These are phyloP conservation scores for Philhelius pedissequus DNA, from an alignment of 2,888 invertebrate genomes.

Conservation along the genomic window DNA sequence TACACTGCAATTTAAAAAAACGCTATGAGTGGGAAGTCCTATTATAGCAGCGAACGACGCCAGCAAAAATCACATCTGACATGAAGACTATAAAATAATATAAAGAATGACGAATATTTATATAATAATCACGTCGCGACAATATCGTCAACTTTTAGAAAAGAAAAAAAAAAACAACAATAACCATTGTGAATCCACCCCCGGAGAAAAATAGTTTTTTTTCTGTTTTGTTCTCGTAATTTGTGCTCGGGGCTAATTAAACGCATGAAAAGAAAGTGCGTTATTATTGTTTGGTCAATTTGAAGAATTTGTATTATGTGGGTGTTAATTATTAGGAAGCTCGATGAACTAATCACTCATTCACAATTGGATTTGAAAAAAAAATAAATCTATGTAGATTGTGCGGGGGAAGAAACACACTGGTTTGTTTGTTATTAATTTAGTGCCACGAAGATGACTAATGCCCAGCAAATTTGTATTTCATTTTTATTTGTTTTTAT, in stretches of 20 bases:
- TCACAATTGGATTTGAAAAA: constrained; percentile 24
- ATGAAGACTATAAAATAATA: constrained; percentile 31
- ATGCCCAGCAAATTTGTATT: neutral
- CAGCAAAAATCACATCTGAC: neutral
- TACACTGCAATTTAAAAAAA: neutral
- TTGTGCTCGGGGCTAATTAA: constrained; percentile 23
- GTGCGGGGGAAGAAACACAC: neutral
- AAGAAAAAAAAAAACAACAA: neutral
- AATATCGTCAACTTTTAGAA: constrained; percentile 13
- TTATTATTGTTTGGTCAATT: constrained; percentile 18
- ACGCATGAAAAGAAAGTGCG: constrained; percentile 12
- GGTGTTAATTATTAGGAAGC: neutral
- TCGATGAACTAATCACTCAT: constrained; percentile 51
- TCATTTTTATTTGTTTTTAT: too few relatives aligned
- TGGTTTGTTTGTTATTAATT: neutral
- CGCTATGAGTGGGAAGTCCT: constrained; percentile 31
- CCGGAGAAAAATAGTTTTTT: neutral
- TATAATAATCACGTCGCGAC: neutral
- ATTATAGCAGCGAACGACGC: constrained; percentile 11
- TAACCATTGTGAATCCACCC: neutral
- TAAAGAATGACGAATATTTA: constrained; percentile 31
- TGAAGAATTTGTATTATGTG: constrained; percentile 11
- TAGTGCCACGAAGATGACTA: neutral
- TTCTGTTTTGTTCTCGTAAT: neutral
- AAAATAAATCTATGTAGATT: constrained; percentile 9